Evolutionary conservation across 1,140 invertebrate genomes (phyloP).

Genomic region (Eupeodes corollae): DNA sequence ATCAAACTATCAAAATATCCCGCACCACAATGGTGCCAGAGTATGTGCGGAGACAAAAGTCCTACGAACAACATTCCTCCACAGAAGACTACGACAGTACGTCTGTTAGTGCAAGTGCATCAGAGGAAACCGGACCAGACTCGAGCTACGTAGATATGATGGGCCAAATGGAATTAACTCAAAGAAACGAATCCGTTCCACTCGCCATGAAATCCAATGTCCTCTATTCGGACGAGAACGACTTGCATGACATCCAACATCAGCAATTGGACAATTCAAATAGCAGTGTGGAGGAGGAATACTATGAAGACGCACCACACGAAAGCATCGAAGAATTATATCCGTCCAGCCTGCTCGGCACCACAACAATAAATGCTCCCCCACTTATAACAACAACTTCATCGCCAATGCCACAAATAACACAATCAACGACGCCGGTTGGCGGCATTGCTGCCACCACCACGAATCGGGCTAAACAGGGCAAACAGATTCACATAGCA

Average conservation of each 20-base stretch:
- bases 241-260: not conserved
- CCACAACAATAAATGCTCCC: not conserved
- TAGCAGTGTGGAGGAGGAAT: slow-evolving; percentile 2
- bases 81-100: slow-evolving; percentile 8
- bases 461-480: slow-evolving; percentile 3
- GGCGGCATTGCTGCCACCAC: too few species aligned
- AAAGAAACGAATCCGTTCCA: slow-evolving; percentile 3
- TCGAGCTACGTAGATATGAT: slow-evolving; percentile 17
- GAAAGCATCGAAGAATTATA: slow-evolving; percentile 1
- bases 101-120: slow-evolving; percentile 1
- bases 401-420: slow-evolving; percentile 3
- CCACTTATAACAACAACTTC: not conserved
- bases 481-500: slow-evolving; percentile 18
- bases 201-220: slow-evolving; percentile 2
- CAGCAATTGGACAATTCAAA: not conserved
- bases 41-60: slow-evolving; percentile 27
- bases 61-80: not conserved
- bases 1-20: slow-evolving; percentile 10
- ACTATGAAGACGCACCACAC: slow-evolving; percentile 2
- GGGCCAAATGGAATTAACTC: not conserved
- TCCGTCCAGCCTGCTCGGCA: not conserved
- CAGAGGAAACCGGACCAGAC: not conserved
- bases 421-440: slow-evolving; percentile 10
- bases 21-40: slow-evolving; percentile 23
- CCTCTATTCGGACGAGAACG: not conserved